Evolutionary conservation across 1,140 invertebrate species (phyloP).

Genomic region (Cepaea nemoralis): DNA sequence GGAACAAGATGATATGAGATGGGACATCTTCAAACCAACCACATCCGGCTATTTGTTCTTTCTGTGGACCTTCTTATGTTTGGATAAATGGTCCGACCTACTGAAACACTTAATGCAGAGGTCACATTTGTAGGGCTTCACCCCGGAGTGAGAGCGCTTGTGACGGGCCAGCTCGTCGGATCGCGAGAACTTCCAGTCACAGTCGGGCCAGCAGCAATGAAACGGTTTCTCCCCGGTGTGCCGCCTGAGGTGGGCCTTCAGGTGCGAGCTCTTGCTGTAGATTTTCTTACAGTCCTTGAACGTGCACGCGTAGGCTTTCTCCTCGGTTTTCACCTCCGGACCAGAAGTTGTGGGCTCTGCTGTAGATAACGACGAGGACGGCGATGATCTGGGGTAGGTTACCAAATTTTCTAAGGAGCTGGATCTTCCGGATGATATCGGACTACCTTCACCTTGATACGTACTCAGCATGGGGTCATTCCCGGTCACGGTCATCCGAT

Average conservation of each 20-base stretch:
- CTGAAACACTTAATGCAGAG: conserved; percentile 85
- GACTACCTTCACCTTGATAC: conserved; percentile 9
- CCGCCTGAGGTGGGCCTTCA: conserved; percentile 91
- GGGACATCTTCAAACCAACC: too few species aligned
- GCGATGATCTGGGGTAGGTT: neutral
- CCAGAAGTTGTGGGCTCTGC: neutral
- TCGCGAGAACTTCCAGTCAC: conserved; percentile 91
- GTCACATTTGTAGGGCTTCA: conserved; percentile 73
- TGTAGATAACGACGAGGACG: conserved; percentile 23
- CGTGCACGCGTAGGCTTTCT: conserved; percentile 78
- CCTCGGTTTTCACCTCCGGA: conserved; percentile 51
- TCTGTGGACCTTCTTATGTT: conserved; percentile 85
- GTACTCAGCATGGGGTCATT: conserved; percentile 23
- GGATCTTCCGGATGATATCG: neutral
- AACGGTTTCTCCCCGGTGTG: conserved; percentile 97
- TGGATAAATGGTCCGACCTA: conserved; percentile 78
- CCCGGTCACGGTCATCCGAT: conserved; percentile 19
- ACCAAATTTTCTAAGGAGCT: neutral
- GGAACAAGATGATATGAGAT: too few species aligned
- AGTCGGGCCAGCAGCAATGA: conserved; percentile 89
- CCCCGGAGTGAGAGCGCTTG: conserved; percentile 77
- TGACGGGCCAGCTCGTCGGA: conserved; percentile 89
- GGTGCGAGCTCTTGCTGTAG: conserved; percentile 91
- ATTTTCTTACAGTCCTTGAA: conserved; percentile 77
- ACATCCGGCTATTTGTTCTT: conserved; percentile 59